Evolutionary conservation across 2,113 vertebrate species (phyloP).

Genomic region (Oostethus manadensis): DNA sequence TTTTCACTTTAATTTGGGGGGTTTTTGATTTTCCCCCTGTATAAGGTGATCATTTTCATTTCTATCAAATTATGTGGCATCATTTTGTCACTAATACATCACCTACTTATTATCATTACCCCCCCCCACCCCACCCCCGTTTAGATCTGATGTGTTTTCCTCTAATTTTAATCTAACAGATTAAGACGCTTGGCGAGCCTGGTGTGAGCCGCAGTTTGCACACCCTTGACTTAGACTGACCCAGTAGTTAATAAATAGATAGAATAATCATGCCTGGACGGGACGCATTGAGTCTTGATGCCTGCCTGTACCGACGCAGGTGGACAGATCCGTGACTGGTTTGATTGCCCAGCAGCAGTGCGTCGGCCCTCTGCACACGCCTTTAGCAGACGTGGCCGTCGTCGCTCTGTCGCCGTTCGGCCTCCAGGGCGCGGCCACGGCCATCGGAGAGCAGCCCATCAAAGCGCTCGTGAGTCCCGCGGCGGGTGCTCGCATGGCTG

Average conservation of each 20-base stretch:
- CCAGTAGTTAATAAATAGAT: background rate
- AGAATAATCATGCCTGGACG: background rate
- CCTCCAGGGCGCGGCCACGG: slow-evolving; percentile 79
- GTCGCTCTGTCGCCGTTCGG: slow-evolving; percentile 84
- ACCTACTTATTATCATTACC: no score
- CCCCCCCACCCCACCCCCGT: no score
- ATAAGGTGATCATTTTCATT: no score
- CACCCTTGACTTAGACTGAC: background rate
- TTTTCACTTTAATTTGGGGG: no score
- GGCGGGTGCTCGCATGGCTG: slow-evolving; percentile 82
- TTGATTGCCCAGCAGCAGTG: slow-evolving; percentile 94
- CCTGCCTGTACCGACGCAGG: slow-evolving; percentile 58
- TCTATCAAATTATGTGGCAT: no score
- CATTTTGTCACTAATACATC: no score
- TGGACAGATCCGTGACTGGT: slow-evolving; percentile 90
- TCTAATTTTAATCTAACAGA: no score
- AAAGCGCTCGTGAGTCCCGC: slow-evolving; percentile 82
- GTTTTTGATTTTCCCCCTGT: no score
- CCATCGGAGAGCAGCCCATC: slow-evolving; percentile 89
- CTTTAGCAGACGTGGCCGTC: slow-evolving; percentile 86
- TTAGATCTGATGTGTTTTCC: no score
- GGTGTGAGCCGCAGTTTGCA: no score
- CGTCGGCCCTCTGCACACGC: slow-evolving; percentile 89
- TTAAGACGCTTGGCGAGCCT: no score
- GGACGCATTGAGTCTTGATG: background rate